These are phyloP conservation scores for Oeneis ivallda DNA, from an alignment of 2,888 invertebrate species.

Conservation along the genomic window DNA sequence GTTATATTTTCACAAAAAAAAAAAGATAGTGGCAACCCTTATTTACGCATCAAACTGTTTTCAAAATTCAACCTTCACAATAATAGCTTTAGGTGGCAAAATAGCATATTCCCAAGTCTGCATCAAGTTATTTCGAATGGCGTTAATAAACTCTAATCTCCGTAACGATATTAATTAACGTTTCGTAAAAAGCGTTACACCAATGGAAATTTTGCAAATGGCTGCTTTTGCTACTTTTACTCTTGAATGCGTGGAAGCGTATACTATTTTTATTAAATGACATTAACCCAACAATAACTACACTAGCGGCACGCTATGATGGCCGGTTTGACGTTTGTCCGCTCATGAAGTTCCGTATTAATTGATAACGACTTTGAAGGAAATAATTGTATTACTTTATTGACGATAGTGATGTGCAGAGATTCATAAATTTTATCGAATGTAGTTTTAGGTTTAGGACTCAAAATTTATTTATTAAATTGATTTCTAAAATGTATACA, in stretches of 20 bases:
- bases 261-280: too few species aligned
- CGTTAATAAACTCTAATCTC: constrained; percentile 15
- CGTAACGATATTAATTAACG: constrained; percentile 14
- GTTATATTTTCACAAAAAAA: neutral
- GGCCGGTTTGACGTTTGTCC: too few species aligned
- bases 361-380: too few species aligned
- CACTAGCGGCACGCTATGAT: too few species aligned
- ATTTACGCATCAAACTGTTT: neutral
- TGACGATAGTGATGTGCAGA: too few species aligned
- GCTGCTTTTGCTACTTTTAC: constrained; percentile 8
- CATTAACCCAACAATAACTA: too few species aligned
- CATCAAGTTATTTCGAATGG: neutral
- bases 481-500: too few species aligned
- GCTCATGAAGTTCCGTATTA: too few species aligned
- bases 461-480: too few species aligned
- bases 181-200: constrained; percentile 11
- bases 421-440: too few species aligned
- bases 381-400: too few species aligned
- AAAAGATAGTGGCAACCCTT: neutral
- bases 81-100: neutral
- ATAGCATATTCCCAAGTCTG: neutral
- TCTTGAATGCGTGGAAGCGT: neutral
- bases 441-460: too few species aligned
- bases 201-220: constrained; percentile 13
- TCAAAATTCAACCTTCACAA: neutral